Conservation (phyloP, 2,113 vertebrate genomes). For the Felis catus region DNA sequence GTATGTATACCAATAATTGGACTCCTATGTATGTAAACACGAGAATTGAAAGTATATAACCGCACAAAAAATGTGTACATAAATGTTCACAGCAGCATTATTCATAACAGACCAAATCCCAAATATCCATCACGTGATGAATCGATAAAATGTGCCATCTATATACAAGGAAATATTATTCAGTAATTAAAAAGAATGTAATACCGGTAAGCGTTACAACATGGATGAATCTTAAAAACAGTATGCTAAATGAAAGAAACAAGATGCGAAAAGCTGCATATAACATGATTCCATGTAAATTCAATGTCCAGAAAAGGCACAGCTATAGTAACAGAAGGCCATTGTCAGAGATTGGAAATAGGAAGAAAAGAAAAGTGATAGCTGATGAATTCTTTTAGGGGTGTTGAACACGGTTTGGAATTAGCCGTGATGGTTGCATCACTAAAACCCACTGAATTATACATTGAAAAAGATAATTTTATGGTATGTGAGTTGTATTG, state of each 20-base stretch:
- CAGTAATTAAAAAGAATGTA: neutral
- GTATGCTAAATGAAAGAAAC: neutral
- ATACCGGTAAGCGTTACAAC: neutral
- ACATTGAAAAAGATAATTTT: neutral
- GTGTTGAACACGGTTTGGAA: neutral
- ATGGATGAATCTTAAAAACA: neutral
- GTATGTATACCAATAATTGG: neutral
- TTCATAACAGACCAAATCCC: neutral
- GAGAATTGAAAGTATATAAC: neutral
- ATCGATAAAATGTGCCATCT: neutral
- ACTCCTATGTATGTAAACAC: neutral
- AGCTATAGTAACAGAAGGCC: neutral
- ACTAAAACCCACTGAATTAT: neutral
- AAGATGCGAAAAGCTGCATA: neutral
- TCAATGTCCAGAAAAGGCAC: neutral
- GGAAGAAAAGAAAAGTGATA: neutral
- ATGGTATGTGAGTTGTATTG: neutral
- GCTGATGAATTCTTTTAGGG: neutral
- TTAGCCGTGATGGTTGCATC: neutral
- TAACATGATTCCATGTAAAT: neutral
- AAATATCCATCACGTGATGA: neutral
- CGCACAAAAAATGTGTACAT: neutral
- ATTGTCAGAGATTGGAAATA: neutral
- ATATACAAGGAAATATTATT: neutral
- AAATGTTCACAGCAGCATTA: neutral